Percentiles rank a stretch among this genome's conserved stretches.
Conservation (phyloP, 2,888 invertebrate genomes). For the Mesoligia furuncula region DNA sequence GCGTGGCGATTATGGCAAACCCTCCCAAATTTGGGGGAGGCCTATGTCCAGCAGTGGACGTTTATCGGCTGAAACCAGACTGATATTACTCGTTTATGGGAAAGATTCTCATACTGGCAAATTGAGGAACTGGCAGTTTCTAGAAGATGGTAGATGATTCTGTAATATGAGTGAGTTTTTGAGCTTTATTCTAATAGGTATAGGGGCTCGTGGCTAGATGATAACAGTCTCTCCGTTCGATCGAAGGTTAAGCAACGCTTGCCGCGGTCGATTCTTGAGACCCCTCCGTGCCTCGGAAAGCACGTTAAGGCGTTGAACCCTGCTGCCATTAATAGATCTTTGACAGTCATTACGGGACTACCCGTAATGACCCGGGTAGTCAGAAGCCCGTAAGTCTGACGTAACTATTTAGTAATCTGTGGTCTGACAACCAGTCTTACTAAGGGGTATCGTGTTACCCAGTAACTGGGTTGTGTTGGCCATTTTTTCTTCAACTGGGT, state of each 20-base stretch:
- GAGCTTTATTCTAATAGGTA: neutral
- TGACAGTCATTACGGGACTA: neutral
- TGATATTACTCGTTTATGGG: neutral
- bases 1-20: too few relatives aligned
- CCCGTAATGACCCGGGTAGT: too few relatives aligned
- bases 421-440: neutral
- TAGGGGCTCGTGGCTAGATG: neutral
- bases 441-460: neutral
- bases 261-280: neutral
- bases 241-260: neutral
- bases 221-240: neutral
- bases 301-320: neutral
- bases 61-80: too few relatives aligned
- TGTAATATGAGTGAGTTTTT: neutral
- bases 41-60: too few relatives aligned
- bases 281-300: neutral
- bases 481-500: neutral
- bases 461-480: neutral
- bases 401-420: too few relatives aligned
- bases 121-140: neutral
- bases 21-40: too few relatives aligned
- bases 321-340: neutral
- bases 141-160: neutral
- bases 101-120: neutral
- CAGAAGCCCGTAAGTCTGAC: neutral